These are phyloP conservation scores for Patella caerulea DNA, from an alignment of 2,888 invertebrate species.

Conservation along the genomic window DNA sequence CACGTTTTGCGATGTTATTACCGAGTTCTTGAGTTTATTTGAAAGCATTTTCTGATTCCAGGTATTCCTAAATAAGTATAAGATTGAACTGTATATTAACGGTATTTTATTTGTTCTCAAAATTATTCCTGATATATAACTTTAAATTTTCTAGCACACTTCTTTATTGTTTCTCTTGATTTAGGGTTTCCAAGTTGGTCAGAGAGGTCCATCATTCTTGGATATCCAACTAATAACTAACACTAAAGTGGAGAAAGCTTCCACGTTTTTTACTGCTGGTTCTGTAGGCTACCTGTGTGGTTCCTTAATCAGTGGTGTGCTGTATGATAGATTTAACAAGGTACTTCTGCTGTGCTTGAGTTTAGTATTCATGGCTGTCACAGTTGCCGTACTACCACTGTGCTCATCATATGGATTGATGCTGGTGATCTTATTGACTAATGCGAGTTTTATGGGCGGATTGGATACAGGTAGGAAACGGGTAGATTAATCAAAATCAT, in stretches of 20 bases:
- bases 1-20: too few relatives aligned
- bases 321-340: constrained; percentile 58
- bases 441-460: constrained; percentile 67
- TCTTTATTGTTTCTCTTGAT: constrained; percentile 6
- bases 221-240: constrained; percentile 64
- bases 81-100: too few relatives aligned
- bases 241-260: constrained; percentile 61
- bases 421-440: constrained; percentile 55
- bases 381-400: constrained; percentile 68
- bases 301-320: constrained; percentile 62
- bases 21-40: too few relatives aligned
- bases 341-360: constrained; percentile 67
- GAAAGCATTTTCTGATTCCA: too few relatives aligned
- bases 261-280: constrained; percentile 67
- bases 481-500: too few relatives aligned
- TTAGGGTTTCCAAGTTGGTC: constrained; percentile 70
- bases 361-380: constrained; percentile 64
- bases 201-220: constrained; percentile 72
- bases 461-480: constrained; percentile 50
- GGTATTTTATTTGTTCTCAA: too few relatives aligned
- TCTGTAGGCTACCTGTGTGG: constrained; percentile 71
- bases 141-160: background rate
- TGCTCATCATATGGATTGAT: constrained; percentile 63
- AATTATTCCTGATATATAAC: too few relatives aligned
- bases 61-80: too few relatives aligned